Evolutionary conservation across 2,797 vertebrate species (phyloP).

Genomic region (Kryptopterus vitreolus): DNA sequence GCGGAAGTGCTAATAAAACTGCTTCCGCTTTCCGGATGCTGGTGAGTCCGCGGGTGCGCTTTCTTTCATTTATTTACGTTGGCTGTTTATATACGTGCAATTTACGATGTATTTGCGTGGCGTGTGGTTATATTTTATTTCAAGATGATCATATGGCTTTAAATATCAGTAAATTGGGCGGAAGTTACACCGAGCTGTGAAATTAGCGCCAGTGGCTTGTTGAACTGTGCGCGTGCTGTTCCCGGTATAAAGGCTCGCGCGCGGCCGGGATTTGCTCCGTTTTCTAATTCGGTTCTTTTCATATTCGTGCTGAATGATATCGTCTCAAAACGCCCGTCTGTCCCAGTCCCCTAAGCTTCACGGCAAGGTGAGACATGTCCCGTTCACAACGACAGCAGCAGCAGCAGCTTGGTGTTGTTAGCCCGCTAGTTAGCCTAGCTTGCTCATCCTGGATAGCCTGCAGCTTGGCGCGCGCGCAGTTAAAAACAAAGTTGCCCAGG

Average conservation of each 20-base stretch:
- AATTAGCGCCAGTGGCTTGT: constrained; percentile 2
- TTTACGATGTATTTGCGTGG: background rate
- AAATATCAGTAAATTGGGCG: background rate
- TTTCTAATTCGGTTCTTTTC: background rate
- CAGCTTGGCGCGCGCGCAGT: background rate
- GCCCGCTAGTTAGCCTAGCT: background rate
- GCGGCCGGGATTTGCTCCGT: background rate
- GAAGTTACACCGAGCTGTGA: background rate
- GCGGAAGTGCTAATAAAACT: constrained; percentile 58
- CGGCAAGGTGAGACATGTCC: background rate
- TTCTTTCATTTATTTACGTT: background rate
- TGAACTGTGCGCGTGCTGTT: background rate
- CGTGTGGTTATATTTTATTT: background rate
- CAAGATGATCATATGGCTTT: background rate
- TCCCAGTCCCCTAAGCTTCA: background rate
- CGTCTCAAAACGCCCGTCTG: background rate
- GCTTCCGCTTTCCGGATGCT: constrained; percentile 64
- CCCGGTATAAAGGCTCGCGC: background rate
- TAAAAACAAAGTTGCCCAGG: background rate
- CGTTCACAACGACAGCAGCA: background rate
- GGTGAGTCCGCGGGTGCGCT: constrained; percentile 61
- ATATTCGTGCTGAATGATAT: background rate
- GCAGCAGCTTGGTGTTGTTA: background rate
- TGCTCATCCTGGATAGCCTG: background rate
- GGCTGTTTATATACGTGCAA: background rate